Evolutionary conservation across 2,797 vertebrate genomes (phyloP), one percentile per base, ranked within the genome.

Genomic region (Clarias platycephalus): DNA sequence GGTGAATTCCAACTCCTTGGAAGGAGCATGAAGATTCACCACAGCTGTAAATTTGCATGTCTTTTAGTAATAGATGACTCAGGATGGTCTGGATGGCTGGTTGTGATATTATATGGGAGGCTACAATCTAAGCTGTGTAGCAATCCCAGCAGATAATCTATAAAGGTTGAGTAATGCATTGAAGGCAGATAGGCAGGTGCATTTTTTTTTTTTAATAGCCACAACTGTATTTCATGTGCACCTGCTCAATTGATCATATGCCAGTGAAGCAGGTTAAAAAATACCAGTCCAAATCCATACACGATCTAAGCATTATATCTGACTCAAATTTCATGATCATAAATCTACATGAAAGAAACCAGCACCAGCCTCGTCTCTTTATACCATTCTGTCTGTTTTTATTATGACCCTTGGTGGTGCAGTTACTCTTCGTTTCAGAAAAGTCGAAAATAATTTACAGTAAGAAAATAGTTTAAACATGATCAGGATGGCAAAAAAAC

Each of bases 1-100:
- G 91, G 80, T 67, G 74, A 63, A 80, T 80, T 55, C 40, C 75
- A 26, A 60, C n/a, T 76, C 68, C 44, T 1, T 68, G 84, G 55
- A 71, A 86, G 34, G 72, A 82, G 40, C 58, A 85, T 34, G 40
- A 83, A 66, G 71, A 82, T 70, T 63, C 16, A 18, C 58, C 58
- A 86, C 22, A 85, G 58, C 75, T 83, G 24, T 2, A 28, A 49
- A 64, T 44, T 64, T 22, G 53, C 10, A 3, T 37, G 20, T 62
- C 67, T 83, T 70, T 76, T 77, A 80, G 78, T 10, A 80, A 66
- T 28, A 66, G 78, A 53, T 80, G 78, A 66, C 60, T 63, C 37
- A 44, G 37, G 60, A 64, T 4, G 22, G 2, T 62, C 10, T 53
- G 18, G 16, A 53, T 67, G 62, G 8, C 26, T 22, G 8, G 13